Evolutionary conservation across 2,888 invertebrate genomes (phyloP).

Genomic region (Eristalis intricaria): DNA sequence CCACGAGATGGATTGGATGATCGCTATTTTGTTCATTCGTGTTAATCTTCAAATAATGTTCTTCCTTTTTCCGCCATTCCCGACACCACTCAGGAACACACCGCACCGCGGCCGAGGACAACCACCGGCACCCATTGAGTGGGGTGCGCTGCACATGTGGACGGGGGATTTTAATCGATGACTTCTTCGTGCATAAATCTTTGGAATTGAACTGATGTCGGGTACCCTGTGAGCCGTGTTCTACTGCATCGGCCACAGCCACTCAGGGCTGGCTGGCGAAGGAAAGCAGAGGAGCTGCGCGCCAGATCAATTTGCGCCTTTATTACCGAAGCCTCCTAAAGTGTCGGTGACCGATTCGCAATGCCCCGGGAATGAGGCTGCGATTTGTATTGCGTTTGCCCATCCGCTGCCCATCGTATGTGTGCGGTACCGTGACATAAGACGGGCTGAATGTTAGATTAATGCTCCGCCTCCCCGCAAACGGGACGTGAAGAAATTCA

Average conservation of each 20-base stretch:
- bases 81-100: neutral
- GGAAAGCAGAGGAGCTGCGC: conserved; percentile 52
- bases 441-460: conserved; percentile 52
- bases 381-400: conserved; percentile 19
- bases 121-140: conserved; percentile 33
- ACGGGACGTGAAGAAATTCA: conserved; percentile 56
- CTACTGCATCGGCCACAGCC: conserved; percentile 1
- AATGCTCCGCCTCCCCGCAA: conserved; percentile 25
- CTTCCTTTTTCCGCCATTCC: conserved; percentile 18
- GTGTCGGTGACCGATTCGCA: conserved; percentile 67
- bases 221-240: conserved; percentile 33
- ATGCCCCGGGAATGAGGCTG: conserved; percentile 41
- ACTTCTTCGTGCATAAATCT: conserved; percentile 67
- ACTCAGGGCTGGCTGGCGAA: neutral
- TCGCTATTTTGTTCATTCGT: conserved; percentile 67
- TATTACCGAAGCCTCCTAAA: conserved; percentile 62
- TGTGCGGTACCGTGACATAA: conserved; percentile 50
- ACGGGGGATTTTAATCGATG: conserved; percentile 59
- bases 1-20: conserved; percentile 49
- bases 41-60: conserved; percentile 66
- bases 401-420: conserved; percentile 5
- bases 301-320: conserved; percentile 68
- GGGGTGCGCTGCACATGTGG: neutral
- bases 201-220: conserved; percentile 49
- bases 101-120: conserved; percentile 22